Conservation (phyloP, 2,797 vertebrate species). For the Knipowitschia caucasica region DNA sequence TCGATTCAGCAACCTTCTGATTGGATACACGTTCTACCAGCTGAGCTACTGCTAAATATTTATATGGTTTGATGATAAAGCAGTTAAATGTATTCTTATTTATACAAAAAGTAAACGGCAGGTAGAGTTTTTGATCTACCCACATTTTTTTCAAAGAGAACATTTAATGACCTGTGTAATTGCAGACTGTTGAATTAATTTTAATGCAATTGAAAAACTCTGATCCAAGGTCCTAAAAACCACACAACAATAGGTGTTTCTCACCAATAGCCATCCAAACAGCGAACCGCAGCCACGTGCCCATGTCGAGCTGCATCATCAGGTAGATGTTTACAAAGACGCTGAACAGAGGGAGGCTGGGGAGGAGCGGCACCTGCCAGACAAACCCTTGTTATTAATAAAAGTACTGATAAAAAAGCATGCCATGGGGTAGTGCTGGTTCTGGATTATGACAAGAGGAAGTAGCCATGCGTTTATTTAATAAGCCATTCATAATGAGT, state of each 20-base stretch:
- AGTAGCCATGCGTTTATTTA: not conserved
- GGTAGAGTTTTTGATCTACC: no score
- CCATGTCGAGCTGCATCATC: constrained; percentile 89
- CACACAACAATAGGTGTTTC: constrained; percentile 18
- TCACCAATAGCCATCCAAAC: constrained; percentile 89
- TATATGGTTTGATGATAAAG: no score
- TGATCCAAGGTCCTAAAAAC: not conserved
- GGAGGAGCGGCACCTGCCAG: constrained; percentile 87
- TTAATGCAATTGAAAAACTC: not conserved
- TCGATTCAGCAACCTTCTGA: no score
- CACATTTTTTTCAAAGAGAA: no score
- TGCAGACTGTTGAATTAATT: no score
- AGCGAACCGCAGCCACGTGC: constrained; percentile 86
- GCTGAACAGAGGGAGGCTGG: constrained; percentile 87
- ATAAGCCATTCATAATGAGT: not conserved
- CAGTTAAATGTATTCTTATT: no score
- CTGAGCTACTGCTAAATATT: no score
- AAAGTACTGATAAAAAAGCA: not conserved
- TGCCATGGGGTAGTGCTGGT: not conserved
- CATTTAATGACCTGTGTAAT: not conserved
- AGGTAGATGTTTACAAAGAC: constrained; percentile 94
- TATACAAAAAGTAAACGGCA: no score
- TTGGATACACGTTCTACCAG: no score
- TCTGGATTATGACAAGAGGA: not conserved
- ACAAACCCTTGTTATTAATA: not conserved